Percentiles rank a stretch among this genome's conserved stretches.
Evolutionary conservation across 2,797 vertebrate species (phyloP).

Genomic region (Diplodus sargus): DNA sequence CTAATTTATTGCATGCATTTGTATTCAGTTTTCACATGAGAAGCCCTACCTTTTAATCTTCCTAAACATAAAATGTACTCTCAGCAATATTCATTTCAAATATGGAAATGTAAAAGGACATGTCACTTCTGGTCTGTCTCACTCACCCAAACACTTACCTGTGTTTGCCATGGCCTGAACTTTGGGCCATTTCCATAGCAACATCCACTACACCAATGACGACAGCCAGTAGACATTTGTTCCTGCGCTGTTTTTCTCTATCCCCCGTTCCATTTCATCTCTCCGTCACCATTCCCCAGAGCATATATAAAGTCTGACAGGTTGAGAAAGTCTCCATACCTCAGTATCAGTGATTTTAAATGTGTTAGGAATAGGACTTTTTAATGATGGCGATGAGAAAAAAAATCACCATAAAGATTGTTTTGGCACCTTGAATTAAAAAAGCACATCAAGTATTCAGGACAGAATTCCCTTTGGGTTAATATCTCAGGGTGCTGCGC

Average conservation of each 20-base stretch:
- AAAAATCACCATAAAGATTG: too few relatives aligned
- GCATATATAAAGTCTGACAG: not conserved
- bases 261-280: constrained; percentile 18
- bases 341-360: not conserved
- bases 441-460: not conserved
- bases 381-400: not conserved
- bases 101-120: constrained; percentile 1
- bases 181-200: constrained; percentile 81
- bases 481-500: not conserved
- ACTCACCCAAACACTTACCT: constrained; percentile 51
- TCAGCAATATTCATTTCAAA: not conserved
- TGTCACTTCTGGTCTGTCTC: constrained; percentile 14
- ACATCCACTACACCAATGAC: constrained; percentile 53
- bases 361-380: not conserved
- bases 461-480: not conserved
- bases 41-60: not conserved
- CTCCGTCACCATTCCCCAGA: not conserved
- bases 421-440: not conserved
- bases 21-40: not conserved
- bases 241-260: constrained; percentile 18
- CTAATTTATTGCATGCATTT: not conserved
- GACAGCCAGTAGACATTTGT: constrained; percentile 39
- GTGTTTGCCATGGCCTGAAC: constrained; percentile 78
- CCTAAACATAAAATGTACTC: not conserved
- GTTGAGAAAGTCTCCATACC: not conserved